Conservation (phyloP, 2,888 invertebrate genomes). For the Strigamia maritima region DNA sequence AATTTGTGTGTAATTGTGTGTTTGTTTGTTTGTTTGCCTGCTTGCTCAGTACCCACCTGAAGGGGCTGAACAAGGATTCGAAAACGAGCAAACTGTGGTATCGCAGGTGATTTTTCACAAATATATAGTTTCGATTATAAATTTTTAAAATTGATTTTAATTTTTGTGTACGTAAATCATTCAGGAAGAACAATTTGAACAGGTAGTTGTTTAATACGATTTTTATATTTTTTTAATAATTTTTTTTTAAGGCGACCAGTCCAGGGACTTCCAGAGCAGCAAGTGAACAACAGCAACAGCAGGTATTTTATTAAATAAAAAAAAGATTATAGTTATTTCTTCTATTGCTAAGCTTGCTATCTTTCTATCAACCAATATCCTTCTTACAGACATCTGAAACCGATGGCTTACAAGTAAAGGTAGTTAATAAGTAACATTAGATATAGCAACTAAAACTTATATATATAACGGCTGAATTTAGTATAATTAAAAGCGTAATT, state of each 20-base stretch:
- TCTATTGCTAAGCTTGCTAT: not conserved
- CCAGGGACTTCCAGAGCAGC: not conserved
- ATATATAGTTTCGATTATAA: not conserved
- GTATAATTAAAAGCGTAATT: not conserved
- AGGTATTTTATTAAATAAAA: not conserved
- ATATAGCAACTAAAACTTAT: too few species aligned
- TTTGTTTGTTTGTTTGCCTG: not conserved
- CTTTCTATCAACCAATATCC: not conserved
- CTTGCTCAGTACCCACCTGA: not conserved
- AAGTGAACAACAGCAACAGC: not conserved
- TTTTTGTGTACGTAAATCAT: not conserved
- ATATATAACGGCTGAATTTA: too few species aligned
- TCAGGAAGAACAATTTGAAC: not conserved
- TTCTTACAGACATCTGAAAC: not conserved
- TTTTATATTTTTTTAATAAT: not conserved
- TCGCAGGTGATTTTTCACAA: not conserved
- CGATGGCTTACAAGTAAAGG: not conserved
- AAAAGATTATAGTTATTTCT: not conserved
- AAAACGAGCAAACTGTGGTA: not conserved
- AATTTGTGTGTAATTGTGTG: not conserved
- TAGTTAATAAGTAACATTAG: not conserved
- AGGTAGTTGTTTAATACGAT: not conserved
- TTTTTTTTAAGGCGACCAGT: not conserved
- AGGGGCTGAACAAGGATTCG: not conserved
- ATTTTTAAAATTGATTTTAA: not conserved